These are phyloP conservation scores for Oscheius sp. DNA, from an alignment of 1,140 invertebrate genomes.

Conservation along the genomic window DNA sequence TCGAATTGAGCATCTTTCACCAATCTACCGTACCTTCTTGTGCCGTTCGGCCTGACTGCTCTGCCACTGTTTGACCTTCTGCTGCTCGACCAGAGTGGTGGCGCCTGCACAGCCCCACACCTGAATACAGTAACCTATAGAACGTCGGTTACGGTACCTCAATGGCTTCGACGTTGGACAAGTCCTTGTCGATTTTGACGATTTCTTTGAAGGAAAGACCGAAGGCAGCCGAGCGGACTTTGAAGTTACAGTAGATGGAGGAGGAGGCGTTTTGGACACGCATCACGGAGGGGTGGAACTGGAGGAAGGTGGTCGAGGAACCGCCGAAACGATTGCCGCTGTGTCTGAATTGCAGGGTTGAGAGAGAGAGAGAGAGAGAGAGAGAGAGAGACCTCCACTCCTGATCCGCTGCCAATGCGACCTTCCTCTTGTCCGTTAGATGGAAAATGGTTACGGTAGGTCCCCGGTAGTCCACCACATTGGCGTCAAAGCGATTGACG, in stretches of 20 bases:
- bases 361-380: not conserved
- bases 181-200: slow-evolving; percentile 38
- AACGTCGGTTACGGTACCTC: slow-evolving; percentile 10
- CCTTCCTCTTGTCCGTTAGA: slow-evolving; percentile 15
- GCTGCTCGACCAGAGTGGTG: slow-evolving; percentile 45
- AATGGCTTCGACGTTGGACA: slow-evolving; percentile 30
- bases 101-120: slow-evolving; percentile 42
- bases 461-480: slow-evolving; percentile 39
- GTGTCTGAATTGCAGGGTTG: slow-evolving; percentile 11
- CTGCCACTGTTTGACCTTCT: slow-evolving; percentile 47
- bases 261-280: slow-evolving; percentile 9
- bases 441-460: slow-evolving; percentile 39
- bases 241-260: slow-evolving; percentile 39
- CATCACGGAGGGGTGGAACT: slow-evolving; percentile 11
- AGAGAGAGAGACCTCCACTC: slow-evolving; percentile 38
- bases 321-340: slow-evolving; percentile 40
- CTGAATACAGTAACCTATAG: not conserved
- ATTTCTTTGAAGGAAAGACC: slow-evolving; percentile 27
- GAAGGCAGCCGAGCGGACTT: slow-evolving; percentile 22
- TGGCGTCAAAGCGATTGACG: slow-evolving; percentile 36
- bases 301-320: slow-evolving; percentile 12
- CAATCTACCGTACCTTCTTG: slow-evolving; percentile 43
- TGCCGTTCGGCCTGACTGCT: slow-evolving; percentile 49
- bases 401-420: slow-evolving; percentile 36
- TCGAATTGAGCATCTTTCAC: not conserved